Conservation (phyloP, 2,888 invertebrate species). For the Sinhomidia bicolor region DNA sequence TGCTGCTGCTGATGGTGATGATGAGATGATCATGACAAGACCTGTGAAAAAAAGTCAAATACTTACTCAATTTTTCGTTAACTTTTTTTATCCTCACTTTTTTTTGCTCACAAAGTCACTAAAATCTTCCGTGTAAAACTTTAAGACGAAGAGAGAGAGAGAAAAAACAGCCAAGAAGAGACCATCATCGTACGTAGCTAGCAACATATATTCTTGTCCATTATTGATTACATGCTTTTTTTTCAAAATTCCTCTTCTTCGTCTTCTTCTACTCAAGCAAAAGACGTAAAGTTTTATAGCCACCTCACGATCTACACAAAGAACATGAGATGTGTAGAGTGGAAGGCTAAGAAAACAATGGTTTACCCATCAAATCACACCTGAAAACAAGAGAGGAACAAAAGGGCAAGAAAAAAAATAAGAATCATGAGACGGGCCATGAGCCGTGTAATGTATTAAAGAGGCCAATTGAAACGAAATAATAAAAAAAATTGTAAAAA, state of each 20-base stretch:
- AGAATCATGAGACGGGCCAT: constrained; percentile 24
- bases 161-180: neutral
- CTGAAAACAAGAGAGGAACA: constrained; percentile 70
- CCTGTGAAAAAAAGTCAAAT: constrained; percentile 61
- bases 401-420: constrained; percentile 53
- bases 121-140: neutral
- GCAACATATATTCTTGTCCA: constrained; percentile 65
- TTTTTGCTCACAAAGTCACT: neutral
- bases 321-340: constrained; percentile 62
- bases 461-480: constrained; percentile 65
- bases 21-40: constrained; percentile 50
- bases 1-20: no score
- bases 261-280: constrained; percentile 42
- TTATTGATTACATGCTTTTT: constrained; percentile 67
- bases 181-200: neutral
- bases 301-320: constrained; percentile 61
- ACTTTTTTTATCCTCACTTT: constrained; percentile 7
- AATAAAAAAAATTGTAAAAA: constrained; percentile 64
- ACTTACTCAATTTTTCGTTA: constrained; percentile 34
- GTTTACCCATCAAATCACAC: constrained; percentile 74
- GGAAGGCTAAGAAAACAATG: constrained; percentile 63
- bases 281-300: constrained; percentile 72
- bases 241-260: constrained; percentile 52
- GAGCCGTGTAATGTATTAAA: constrained; percentile 58
- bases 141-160: neutral